Base-by-base conservation (phyloP, 2,888 invertebrate genomes). In the Frankliniella intonsa region DNA sequence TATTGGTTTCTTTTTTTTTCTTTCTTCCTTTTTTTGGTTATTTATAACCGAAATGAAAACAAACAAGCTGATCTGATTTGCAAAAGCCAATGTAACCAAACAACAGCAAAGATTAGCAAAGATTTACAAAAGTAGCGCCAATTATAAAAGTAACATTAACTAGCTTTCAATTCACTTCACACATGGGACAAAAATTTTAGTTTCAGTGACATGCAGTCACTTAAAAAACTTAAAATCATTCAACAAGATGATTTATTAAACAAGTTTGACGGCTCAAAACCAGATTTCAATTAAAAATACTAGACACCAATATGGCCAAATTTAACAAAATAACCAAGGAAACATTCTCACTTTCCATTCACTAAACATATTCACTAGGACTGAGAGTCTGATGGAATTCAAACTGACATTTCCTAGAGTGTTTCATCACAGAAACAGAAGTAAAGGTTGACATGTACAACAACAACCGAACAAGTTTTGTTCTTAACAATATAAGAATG, bases 341-440 rank as follows among this genome's bases (percentile, higher is more conserved):
- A 22, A 76, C 25, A 76, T 25, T 69, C 22, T 22, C 25, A 76
- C 69, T 25, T 8, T 76, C 25, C 0, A 5, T 76, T 76, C 69
- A 76, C 69, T 22, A 76, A 17, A 62, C 62, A 62, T 38, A 2
- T 38, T 38, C 5, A 38, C 38, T 38, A 38, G 38, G 38, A 38
- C 38, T 38, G 38, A 38, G 2, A 38, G 38, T 38, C 38, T 38
- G 38, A 38, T 38, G 62, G 62, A 62, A 17, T 25, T 22, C 69
- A 76, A 55, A 76, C 69, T 22, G 25, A 76, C 55, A 25, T 14
- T 17, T 62, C 69, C 25, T 76, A 12, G 25, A 62, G 14, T 76
- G 69, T 76, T 76, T 76, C 69, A 76, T 76, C 69, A 76, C 69
- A 76, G 69, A 76, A 76, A 76, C 69, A 55, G 55, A 76, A 25